Evolutionary conservation across 2,888 invertebrate species (phyloP), one percentile per base, ranked within the genome.

Genomic region (Athalia circularis): DNA sequence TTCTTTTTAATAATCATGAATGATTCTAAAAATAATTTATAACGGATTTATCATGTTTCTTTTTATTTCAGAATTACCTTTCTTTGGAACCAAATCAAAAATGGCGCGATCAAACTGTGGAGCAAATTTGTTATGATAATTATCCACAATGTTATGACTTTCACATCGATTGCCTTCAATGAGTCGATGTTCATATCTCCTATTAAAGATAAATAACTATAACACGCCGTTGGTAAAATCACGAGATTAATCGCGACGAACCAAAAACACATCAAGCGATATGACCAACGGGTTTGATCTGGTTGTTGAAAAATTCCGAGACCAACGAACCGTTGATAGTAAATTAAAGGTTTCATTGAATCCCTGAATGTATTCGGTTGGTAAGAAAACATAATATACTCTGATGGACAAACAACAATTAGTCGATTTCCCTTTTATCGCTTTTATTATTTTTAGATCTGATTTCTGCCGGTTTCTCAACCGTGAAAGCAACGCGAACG

Each of bases 261-360:
- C 7, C 48, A 5, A 47, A 65, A 48, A 13, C 48, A 11, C 8
- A 65, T 50, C 7, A 65, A 8, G 7, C 6, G 7, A 45, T 65
- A 15, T 4, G 11, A 43, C 11, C 13, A n/a, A 6, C 8, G 4
- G 50, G n/a, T 65, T 65, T 65, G 65, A 50, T 65, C 48, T 7
- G 65, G 48, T 50, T 47, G 47, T 15, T 48, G 65, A 11, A 65
- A 65, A 15, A n/a, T 45, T 3, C 65, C 48, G 1, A 70, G 4
- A 4, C 70, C 70, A n/a, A 43, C 0, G 11, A 70, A 43, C 9
- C 54, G 15, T 15, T 70, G 15, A 13, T 54, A 70, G 45, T 70
- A 70, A 54, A 54, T 45, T 5, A 70, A 9, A 29, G 70, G 70
- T 13, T 57, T 70, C 5, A 70, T 57, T 43, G 54, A 52, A 3